A percentile compares a stretch with the other conserved stretches of the same genome.
These are phyloP conservation scores for Clanis bilineata DNA, from an alignment of 2,888 invertebrate species.

Conservation along the genomic window DNA sequence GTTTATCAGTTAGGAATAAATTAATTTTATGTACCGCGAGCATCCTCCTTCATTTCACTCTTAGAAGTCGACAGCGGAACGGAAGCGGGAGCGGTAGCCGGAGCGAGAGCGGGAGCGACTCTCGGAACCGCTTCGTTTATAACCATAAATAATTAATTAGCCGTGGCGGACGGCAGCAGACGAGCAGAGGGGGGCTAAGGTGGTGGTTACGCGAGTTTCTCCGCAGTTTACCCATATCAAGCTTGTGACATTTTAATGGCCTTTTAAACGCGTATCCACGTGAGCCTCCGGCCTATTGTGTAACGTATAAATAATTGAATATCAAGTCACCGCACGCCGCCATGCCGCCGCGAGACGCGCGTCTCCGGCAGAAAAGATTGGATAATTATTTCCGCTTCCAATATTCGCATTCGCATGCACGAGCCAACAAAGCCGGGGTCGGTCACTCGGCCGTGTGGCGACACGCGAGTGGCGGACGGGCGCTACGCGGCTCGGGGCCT, in stretches of 20 bases:
- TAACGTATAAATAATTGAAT: conserved; percentile 55
- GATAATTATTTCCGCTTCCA: conserved; percentile 60
- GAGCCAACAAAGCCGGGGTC: conserved; percentile 50
- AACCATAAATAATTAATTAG: conserved; percentile 73
- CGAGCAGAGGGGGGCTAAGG: background rate
- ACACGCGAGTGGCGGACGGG: conserved; percentile 44
- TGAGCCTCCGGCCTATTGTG: conserved; percentile 49
- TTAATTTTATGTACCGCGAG: conserved; percentile 25
- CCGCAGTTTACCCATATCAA: conserved; percentile 61
- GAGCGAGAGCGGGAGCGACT: conserved; percentile 11
- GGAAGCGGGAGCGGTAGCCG: conserved; percentile 20
- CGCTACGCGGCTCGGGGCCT: conserved; percentile 40
- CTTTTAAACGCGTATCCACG: conserved; percentile 65
- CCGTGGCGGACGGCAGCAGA: conserved; percentile 34
- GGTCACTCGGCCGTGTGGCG: conserved; percentile 44
- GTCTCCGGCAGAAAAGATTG: conserved; percentile 46
- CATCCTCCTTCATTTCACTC: conserved; percentile 6
- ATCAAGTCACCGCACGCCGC: conserved; percentile 33
- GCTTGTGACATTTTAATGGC: conserved; percentile 74
- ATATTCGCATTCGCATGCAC: conserved; percentile 49
- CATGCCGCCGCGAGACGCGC: conserved; percentile 28
- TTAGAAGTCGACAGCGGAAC: conserved; percentile 6
- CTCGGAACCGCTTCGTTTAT: conserved; percentile 41
- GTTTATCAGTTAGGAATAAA: conserved; percentile 47
- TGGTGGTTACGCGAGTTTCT: conserved; percentile 33